Percentiles rank a stretch among this genome's conserved stretches.
Evolutionary conservation across 1,140 invertebrate species (phyloP).

Genomic region (Anoplolepis gracilipes): DNA sequence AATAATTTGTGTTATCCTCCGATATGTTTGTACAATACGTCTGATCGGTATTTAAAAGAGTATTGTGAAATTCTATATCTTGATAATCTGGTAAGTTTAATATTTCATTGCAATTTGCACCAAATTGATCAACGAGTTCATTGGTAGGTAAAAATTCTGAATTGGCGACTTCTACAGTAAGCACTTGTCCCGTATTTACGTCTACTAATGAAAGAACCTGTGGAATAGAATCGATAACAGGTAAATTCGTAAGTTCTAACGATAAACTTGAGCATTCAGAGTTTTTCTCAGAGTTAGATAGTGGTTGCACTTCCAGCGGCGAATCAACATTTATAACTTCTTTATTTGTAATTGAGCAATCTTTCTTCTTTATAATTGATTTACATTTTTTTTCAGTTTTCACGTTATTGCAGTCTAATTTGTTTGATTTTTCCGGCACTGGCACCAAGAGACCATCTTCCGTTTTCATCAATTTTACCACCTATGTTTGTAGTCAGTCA

Average conservation of each 20-base stretch:
- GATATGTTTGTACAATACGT: slow-evolving; percentile 66
- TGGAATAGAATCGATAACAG: slow-evolving; percentile 58
- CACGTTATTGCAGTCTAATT: slow-evolving; percentile 39
- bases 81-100: slow-evolving; percentile 74
- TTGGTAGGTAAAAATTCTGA: slow-evolving; percentile 74
- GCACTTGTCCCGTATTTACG: slow-evolving; percentile 77
- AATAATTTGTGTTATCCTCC: slow-evolving; percentile 73
- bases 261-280: slow-evolving; percentile 46
- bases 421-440: slow-evolving; percentile 74
- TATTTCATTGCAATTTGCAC: slow-evolving; percentile 78
- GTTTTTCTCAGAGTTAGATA: slow-evolving; percentile 12
- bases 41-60: slow-evolving; percentile 73
- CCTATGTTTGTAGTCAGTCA: slow-evolving; percentile 63
- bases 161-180: slow-evolving; percentile 77
- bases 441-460: slow-evolving; percentile 79
- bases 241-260: slow-evolving; percentile 55
- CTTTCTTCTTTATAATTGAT: slow-evolving; percentile 15
- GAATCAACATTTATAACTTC: slow-evolving; percentile 24
- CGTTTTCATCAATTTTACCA: slow-evolving; percentile 80
- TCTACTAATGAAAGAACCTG: slow-evolving; percentile 78
- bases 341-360: not conserved
- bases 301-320: slow-evolving; percentile 24
- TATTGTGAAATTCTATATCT: slow-evolving; percentile 75
- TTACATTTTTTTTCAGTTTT: slow-evolving; percentile 25
- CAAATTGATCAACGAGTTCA: slow-evolving; percentile 75